These are phyloP conservation scores for Erynnis tages DNA, from an alignment of 2,888 invertebrate species.

Conservation along the genomic window DNA sequence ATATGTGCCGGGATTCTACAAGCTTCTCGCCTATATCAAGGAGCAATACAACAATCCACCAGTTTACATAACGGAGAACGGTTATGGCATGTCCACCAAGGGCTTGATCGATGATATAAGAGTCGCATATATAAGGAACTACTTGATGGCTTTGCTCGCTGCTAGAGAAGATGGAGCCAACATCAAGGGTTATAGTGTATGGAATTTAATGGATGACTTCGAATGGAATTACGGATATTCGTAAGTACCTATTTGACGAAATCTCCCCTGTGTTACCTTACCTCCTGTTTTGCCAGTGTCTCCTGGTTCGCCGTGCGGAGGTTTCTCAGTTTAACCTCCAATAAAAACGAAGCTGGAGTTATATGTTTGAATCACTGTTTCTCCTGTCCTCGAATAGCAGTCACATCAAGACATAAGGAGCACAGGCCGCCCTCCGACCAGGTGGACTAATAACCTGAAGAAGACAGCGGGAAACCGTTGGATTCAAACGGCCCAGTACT, in stretches of 20 bases:
- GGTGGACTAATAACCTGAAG: no score
- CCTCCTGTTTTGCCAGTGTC: no score
- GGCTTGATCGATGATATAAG: slow-evolving; percentile 56
- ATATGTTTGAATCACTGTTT: no score
- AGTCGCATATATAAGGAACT: slow-evolving; percentile 49
- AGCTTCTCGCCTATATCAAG: slow-evolving; percentile 31
- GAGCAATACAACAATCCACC: slow-evolving; percentile 33
- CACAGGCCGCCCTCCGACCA: no score
- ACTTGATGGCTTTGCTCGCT: slow-evolving; percentile 52
- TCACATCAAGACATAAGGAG: no score
- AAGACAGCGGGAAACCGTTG: no score
- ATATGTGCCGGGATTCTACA: slow-evolving; percentile 34
- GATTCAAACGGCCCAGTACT: no score
- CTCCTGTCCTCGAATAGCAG: no score
- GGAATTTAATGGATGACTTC: slow-evolving; percentile 82
- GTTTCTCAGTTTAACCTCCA: no score
- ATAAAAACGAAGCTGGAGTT: no score
- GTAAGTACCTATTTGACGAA: slow-evolving; percentile 49
- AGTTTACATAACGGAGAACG: slow-evolving; percentile 73
- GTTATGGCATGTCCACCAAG: slow-evolving; percentile 53
- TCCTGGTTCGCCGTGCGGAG: no score
- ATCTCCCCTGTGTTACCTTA: no score
- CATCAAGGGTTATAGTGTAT: slow-evolving; percentile 71
- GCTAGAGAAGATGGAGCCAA: slow-evolving; percentile 57
- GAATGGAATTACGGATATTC: slow-evolving; percentile 79